Evolutionary conservation across 2,797 vertebrate species (phyloP), one percentile per base, ranked within the genome.

Genomic region (Chiroxiphia lanceolata): DNA sequence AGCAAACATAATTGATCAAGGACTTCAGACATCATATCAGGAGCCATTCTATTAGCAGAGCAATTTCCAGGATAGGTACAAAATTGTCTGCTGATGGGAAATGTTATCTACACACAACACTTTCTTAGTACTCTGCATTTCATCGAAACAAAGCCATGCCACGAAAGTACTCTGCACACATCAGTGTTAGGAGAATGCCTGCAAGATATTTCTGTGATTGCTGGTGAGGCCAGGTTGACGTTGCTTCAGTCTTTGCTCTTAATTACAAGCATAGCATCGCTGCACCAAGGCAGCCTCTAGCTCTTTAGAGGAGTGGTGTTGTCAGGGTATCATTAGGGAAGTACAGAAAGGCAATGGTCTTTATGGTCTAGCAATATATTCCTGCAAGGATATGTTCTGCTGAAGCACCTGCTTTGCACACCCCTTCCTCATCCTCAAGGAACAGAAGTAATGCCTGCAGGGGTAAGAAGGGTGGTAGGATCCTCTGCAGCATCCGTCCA

Each of bases 1-100:
- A 90, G 40, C 29, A 93, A 94, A 91, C 94, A 76, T 36, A 88
- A 79, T 87, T 72, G 44, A 67, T 79, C 48, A 83, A 90, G 70
- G 44, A 38, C 64, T 59, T 63, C 63, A 91, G 72, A 83, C 59
- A 76, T 72, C 10, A 2, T 70, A 68, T n/a, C 54, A 94, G 59
- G 40, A 91, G 36, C 61, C 57, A 90, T 17, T 42, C 17, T 72
- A 47, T 64, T 15, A 90, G 56, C 26, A 81, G 59, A 79, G 36
- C 51, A 70, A 60, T 57, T 87, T 72, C 44, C 70, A 90, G 68
- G 74, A 77, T 45, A 23, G 54, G 44, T 31, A 76, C 15, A 76
- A 57, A 59, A 83, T 10, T 29, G 47, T 40, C 33, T 83, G 54
- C 29, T 65, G 63, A 42, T 5, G 13, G 33, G 25, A 87, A 74